phyloP scores from a whole-genome alignment of 2,888 invertebrate genomes.

The Eupsilia transversa region DNA sequence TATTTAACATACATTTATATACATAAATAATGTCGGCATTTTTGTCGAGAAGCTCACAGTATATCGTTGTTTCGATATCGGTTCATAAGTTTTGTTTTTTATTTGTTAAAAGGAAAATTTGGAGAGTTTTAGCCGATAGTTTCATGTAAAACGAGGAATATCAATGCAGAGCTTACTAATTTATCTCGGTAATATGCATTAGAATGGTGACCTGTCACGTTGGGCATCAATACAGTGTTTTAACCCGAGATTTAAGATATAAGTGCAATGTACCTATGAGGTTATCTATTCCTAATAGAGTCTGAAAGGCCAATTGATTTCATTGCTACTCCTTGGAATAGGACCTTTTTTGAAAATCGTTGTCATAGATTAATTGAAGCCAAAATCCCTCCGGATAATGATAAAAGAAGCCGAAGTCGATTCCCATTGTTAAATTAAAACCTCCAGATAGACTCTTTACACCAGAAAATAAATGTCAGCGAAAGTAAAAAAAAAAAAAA shows the following conservation, averaged over 20 bases:
- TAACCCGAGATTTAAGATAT: slow-evolving; percentile 4
- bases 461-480: too few relatives aligned
- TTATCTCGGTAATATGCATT: slow-evolving; percentile 31
- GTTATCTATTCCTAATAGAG: not conserved
- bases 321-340: not conserved
- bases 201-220: slow-evolving; percentile 4
- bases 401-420: too few relatives aligned
- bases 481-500: too few relatives aligned
- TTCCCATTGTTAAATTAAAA: too few relatives aligned
- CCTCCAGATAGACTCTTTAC: too few relatives aligned
- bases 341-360: too few relatives aligned
- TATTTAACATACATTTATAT: slow-evolving; percentile 70
- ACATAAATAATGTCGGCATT: slow-evolving; percentile 66
- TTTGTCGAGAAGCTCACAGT: slow-evolving; percentile 57
- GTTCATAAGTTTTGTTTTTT: slow-evolving; percentile 63
- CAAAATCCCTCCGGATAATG: too few relatives aligned
- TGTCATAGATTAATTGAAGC: too few relatives aligned
- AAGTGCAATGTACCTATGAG: not conserved
- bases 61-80: slow-evolving; percentile 59
- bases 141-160: slow-evolving; percentile 38
- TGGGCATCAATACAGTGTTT: not conserved
- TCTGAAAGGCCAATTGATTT: not conserved
- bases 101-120: slow-evolving; percentile 53
- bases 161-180: slow-evolving; percentile 37
- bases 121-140: slow-evolving; percentile 46